These are phyloP conservation scores for Trichonephila clavata DNA, from an alignment of 1,140 invertebrate species.

Conservation along the genomic window DNA sequence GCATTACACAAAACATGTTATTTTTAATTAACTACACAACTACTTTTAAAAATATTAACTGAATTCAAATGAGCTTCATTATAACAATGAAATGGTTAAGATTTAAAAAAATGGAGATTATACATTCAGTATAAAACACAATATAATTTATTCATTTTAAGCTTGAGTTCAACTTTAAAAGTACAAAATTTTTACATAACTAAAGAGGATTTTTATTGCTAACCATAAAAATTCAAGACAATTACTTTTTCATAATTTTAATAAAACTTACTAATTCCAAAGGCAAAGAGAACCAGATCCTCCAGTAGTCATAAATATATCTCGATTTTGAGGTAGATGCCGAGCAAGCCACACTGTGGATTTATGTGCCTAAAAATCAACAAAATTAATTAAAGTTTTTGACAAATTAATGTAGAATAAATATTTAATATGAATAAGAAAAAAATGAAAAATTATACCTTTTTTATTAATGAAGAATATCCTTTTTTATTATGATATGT, in stretches of 20 bases:
- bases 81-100: too few species aligned
- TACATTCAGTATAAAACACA: too few species aligned
- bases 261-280: conserved; percentile 92
- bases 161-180: too few species aligned
- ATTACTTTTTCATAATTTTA: not conserved
- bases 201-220: not conserved
- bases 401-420: not conserved
- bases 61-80: too few species aligned
- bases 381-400: not conserved
- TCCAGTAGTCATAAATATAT: conserved; percentile 95
- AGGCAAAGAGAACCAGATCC: conserved; percentile 92
- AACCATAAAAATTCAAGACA: not conserved
- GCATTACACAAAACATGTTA: too few species aligned
- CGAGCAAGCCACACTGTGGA: conserved; percentile 93
- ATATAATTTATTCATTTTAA: too few species aligned
- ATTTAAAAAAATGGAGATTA: too few species aligned
- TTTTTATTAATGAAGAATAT: conserved; percentile 89
- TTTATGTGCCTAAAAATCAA: conserved; percentile 84
- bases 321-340: conserved; percentile 96
- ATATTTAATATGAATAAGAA: not conserved
- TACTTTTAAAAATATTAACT: too few species aligned
- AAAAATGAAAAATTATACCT: conserved; percentile 81
- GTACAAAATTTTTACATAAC: too few species aligned
- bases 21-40: too few species aligned
- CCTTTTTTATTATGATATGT: conserved; percentile 94